Evolutionary conservation across 1,140 invertebrate species (phyloP).

Genomic region (Drosophila oshimai): DNA sequence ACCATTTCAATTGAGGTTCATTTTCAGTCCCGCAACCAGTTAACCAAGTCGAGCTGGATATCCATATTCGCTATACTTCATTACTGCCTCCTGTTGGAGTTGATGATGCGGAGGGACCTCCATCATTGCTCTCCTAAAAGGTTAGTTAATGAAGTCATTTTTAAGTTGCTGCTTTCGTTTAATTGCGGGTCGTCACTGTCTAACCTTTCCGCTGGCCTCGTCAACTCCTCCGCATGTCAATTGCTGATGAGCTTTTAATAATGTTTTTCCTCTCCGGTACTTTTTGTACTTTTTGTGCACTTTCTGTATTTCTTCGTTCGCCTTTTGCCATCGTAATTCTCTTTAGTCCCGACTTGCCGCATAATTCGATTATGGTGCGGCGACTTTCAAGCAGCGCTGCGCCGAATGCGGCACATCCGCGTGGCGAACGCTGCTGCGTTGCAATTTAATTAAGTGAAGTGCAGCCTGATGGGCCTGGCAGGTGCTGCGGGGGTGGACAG

Average conservation of each 20-base stretch:
- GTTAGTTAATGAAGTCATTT: constrained; percentile 75
- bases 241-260: constrained; percentile 80
- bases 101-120: background rate
- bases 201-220: constrained; percentile 22
- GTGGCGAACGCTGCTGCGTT: constrained; percentile 61
- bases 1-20: background rate
- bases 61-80: constrained; percentile 10
- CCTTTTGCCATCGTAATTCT: constrained; percentile 74
- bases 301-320: constrained; percentile 16
- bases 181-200: constrained; percentile 56
- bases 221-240: constrained; percentile 56
- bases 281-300: constrained; percentile 5
- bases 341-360: constrained; percentile 60
- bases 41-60: constrained; percentile 6
- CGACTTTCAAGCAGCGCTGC: constrained; percentile 61
- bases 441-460: constrained; percentile 79
- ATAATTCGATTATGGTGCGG: constrained; percentile 76
- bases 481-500: constrained; percentile 3
- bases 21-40: background rate
- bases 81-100: constrained; percentile 6
- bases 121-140: constrained; percentile 38
- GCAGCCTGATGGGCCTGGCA: constrained; percentile 45
- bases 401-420: constrained; percentile 58
- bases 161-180: constrained; percentile 73
- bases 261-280: constrained; percentile 36